Evolutionary conservation across 1,140 invertebrate genomes (phyloP), one percentile per base, ranked within the genome.

Genomic region (Fopius arisanus): DNA sequence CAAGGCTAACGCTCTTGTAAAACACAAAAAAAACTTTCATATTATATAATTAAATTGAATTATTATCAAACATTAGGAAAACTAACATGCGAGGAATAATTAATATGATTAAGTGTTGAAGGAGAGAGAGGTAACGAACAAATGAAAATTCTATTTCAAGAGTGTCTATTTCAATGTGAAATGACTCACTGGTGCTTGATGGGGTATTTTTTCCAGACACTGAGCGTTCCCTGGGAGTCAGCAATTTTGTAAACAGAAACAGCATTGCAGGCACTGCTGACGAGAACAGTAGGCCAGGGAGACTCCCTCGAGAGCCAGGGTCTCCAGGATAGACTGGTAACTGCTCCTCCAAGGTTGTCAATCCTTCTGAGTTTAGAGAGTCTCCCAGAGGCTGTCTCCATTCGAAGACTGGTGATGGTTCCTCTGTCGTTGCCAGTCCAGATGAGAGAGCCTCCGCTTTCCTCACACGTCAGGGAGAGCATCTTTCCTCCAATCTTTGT

Each of bases 351-450:
- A 66, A 91, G 89, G 75, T 86, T 87, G 73, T 86, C 83, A 79
- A 92, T 90, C 80, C 91, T 90, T 78, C 91, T 90, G 80, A 93
- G 89, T 89, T 93, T 95, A 66, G 90, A 92, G 40, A 97, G 86
- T 80, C 91, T 89, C 33, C 94, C 94, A 81, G 91, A 91, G 28
- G 90, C 89, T 31, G 93, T 82, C 83, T 96, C 94, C 21, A 88
- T 70, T 73, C 81, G 80, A 77, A 87, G 86, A 12, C 85, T 87
- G 10, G 81, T 75, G 69, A 87, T 80, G n/a, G 80, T 82, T 84
- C 94, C 93, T 88, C 92, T 92, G 79, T 96, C 93, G 86, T 95
- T 95, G 70, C 95, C 95, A 68, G 92, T 92, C 95, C 95, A 97
- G 68, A 96, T 89, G 76, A 95, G 62, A 2, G 81, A 82, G 29